Evolutionary conservation across 2,113 vertebrate genomes (phyloP).

Genomic region (Sylvia atricapilla): DNA sequence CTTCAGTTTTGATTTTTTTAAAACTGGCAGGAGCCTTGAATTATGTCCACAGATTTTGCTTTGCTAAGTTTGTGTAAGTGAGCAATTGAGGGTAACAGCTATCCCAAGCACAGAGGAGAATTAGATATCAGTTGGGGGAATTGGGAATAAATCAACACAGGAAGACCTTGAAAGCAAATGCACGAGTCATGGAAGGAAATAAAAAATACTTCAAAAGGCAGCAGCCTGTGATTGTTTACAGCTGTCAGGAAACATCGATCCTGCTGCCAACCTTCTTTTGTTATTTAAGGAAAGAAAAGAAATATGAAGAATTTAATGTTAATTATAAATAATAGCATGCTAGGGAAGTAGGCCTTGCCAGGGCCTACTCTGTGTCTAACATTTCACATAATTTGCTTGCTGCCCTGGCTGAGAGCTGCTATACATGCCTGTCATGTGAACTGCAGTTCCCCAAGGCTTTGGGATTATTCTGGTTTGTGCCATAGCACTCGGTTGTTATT

Average conservation of each 20-base stretch:
- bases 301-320: conserved; percentile 43
- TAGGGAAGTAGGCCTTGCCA: neutral
- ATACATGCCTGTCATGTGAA: neutral
- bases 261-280: neutral
- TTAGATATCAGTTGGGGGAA: neutral
- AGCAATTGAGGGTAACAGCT: neutral
- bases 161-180: conserved; percentile 33
- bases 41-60: neutral
- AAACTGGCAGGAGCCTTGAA: neutral
- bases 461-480: conserved; percentile 40
- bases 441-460: conserved; percentile 10
- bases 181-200: neutral
- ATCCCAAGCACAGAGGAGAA: neutral
- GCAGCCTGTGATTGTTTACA: conserved; percentile 20
- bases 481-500: conserved; percentile 1
- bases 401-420: neutral
- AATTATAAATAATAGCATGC: neutral
- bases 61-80: neutral
- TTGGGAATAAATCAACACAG: neutral
- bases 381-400: neutral
- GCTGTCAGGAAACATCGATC: conserved; percentile 18
- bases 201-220: conserved; percentile 6
- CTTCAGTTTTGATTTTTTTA: neutral
- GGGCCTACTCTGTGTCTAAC: neutral
- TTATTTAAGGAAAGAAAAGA: conserved; percentile 31